Evolutionary conservation across 2,113 vertebrate genomes (phyloP).

Genomic region (Cyanocitta stelleri): DNA sequence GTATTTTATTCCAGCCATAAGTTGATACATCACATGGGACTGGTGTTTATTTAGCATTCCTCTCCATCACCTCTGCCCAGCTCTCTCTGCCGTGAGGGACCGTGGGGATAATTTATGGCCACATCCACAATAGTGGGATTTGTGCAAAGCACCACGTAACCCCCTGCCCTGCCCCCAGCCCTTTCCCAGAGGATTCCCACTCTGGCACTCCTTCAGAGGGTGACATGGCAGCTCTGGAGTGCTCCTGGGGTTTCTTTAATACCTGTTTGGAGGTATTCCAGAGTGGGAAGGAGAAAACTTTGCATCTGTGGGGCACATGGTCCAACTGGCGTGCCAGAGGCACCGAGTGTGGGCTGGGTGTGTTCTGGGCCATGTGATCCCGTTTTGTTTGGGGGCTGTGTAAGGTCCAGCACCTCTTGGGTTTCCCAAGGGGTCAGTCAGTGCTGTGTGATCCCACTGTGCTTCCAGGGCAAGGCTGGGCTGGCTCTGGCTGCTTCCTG

Average conservation of each 20-base stretch:
- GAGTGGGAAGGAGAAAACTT: neutral
- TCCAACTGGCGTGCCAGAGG: fast-evolving
- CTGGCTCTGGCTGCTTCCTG: neutral
- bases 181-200: neutral
- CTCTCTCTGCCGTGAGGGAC: neutral
- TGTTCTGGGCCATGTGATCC: conserved; percentile 1
- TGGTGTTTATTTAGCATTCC: conserved; percentile 48
- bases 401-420: neutral
- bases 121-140: neutral
- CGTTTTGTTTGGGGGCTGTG: neutral
- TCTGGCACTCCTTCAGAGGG: neutral
- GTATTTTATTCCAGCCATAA: conserved; percentile 34
- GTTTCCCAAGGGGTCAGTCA: neutral
- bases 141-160: neutral
- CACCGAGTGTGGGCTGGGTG: neutral
- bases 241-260: neutral
- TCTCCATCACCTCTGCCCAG: conserved; percentile 18
- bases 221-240: neutral
- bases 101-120: neutral
- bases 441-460: neutral
- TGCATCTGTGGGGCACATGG: neutral
- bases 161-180: neutral
- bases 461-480: neutral
- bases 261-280: neutral
- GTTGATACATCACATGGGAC: conserved; percentile 43